Evolutionary conservation across 2,888 invertebrate species (phyloP).

Genomic region (Chalcosyrphus nemorum): DNA sequence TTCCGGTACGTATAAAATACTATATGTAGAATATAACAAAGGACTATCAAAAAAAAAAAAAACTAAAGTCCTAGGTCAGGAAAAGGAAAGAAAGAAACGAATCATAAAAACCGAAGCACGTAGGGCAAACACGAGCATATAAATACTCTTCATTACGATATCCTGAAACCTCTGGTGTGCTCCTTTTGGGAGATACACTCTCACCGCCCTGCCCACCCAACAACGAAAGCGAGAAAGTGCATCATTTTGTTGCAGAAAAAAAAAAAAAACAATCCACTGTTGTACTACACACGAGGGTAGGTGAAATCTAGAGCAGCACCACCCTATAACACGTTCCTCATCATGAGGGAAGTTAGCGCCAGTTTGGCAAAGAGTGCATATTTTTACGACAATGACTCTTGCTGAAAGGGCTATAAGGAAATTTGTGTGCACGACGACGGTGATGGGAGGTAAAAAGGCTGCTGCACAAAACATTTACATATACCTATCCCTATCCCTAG

Average conservation of each 20-base stretch:
- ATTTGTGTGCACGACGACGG: too few relatives aligned
- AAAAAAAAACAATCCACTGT: conserved; percentile 24
- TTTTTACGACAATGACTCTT: conserved; percentile 62
- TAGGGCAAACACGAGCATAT: conserved; percentile 68
- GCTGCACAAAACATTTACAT: conserved; percentile 30
- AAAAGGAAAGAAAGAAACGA: conserved; percentile 33
- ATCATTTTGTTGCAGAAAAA: conserved; percentile 44
- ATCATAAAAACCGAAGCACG: conserved; percentile 72
- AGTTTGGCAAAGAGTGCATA: conserved; percentile 65
- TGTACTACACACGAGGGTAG: background rate
- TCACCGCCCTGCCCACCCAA: conserved; percentile 3
- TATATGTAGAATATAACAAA: conserved; percentile 37
- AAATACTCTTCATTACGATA: conserved; percentile 73
- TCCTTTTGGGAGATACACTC: conserved; percentile 30
- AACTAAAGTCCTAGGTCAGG: conserved; percentile 51
- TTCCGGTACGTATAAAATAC: conserved; percentile 43
- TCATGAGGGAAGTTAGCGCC: conserved; percentile 61
- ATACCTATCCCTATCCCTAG: conserved; percentile 46
- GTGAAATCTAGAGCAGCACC: conserved; percentile 26
- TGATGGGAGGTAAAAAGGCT: background rate
- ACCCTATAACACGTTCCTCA: conserved; percentile 58
- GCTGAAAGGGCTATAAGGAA: background rate
- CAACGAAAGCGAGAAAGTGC: conserved; percentile 58
- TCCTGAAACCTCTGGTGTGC: conserved; percentile 60
- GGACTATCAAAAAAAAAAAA: conserved; percentile 34